Evolutionary conservation across 2,113 vertebrate species (phyloP), one percentile per base, ranked within the genome.

Genomic region (Perca schrenkii): DNA sequence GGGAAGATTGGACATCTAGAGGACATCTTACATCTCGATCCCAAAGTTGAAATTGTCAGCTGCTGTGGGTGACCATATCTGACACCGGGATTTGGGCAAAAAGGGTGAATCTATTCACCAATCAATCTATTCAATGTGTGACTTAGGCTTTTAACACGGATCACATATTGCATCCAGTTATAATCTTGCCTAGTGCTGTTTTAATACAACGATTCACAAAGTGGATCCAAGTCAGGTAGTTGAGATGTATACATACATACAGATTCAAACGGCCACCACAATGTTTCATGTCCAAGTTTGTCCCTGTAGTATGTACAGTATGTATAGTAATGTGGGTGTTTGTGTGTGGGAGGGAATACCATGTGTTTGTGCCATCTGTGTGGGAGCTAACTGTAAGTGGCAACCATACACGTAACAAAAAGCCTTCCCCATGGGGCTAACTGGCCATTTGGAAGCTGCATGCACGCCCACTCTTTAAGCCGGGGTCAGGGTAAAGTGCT

Each of bases 11-110:
- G 71, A 82, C 78, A 76, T 82, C 74, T 82, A 82, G 75, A 84
- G 84, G 84, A 86, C 78, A 89, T 86, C 87, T 89, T 16, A 50
- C 54, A 69, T 47, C 77, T 74, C 47, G 13, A 80, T 71, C 15
- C n/a, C 36, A 56, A 40, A 36, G 53, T 14, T 70, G 43, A 53
- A n/a, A 62, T 31, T n/a, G 60, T 69, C 79, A 46, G 49, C 22
- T 34, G 43, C 77, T 19, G 28, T 25, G 43, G 12, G 52, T 57
- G 73, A 63, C n/a, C n/a, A 46, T 50, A 28, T 83, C 14, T 60
- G 34, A 63, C n/a, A 50, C 5, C 28, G 17, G 61, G 10, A 70
- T 74, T 2, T 61, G 6, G 77, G 19, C 43, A 19, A 21, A 28
- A 62, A 63, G 22, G 28, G 52, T 65, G 43, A 56, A 73, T 8